Conservation (phyloP, 2,113 vertebrate species). For the Nettapus auritus region DNA sequence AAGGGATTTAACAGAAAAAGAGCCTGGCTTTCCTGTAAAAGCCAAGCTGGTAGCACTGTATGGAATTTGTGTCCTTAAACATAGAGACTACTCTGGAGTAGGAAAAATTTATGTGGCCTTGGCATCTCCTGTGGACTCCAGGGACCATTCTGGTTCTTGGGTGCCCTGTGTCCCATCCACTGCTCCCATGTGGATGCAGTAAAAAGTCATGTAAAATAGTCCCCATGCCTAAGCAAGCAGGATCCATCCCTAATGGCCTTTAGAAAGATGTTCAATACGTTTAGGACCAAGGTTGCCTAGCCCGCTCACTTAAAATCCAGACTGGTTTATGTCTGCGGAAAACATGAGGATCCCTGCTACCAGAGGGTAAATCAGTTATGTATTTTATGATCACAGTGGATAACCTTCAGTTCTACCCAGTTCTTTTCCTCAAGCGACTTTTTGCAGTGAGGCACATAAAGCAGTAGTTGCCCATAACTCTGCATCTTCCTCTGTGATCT, state of each 20-base stretch:
- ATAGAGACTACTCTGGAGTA: neutral
- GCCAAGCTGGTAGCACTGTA: neutral
- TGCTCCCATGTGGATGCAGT: neutral
- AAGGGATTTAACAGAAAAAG: neutral
- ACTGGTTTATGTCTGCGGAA: neutral
- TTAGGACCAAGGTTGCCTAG: neutral
- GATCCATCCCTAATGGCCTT: neutral
- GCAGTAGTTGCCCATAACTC: neutral
- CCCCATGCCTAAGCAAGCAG: neutral
- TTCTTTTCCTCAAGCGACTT: neutral
- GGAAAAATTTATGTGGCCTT: neutral
- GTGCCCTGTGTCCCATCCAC: neutral
- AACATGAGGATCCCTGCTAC: neutral
- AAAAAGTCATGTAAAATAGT: neutral
- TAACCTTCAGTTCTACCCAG: neutral
- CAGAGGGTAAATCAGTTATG: neutral
- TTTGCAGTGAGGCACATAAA: neutral
- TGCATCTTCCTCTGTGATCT: neutral
- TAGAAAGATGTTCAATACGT: neutral
- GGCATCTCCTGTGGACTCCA: neutral
- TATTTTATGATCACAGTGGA: neutral
- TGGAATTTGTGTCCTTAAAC: neutral
- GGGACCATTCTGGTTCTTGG: neutral
- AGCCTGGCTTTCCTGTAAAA: neutral
- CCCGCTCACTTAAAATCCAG: neutral